Base-by-base conservation (phyloP, 2,888 invertebrate species). In the Morpho deidamia region DNA sequence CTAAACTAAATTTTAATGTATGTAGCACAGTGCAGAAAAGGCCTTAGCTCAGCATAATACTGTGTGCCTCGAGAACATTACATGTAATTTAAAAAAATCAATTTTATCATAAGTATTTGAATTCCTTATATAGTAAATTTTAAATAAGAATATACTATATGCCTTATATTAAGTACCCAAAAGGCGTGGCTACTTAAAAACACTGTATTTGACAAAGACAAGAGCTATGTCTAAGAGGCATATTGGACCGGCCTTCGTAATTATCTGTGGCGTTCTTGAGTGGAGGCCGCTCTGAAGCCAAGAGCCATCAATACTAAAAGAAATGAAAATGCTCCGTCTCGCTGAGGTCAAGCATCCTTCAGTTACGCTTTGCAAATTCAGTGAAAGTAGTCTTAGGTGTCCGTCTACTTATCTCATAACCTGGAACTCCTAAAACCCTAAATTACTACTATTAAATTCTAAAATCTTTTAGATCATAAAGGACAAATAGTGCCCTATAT, bases 171-270 rank as follows among this genome's bases (percentile, higher is more conserved):
- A 23, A 23, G 23, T 23, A 23, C 23, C 23, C 4, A 23, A 44
- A 48, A 53, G 38, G 34, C 14, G 48, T 44, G 14, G 14, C 33
- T 34, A 44, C 39, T 53, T 35, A 11, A 48, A 39, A 33, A 38
- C 14, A 48, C 34, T 40, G 33, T 12, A 48, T 48, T 48, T 41
- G 41, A 40, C 8, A 39, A 39, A 41, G 35, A 39, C 37, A 37
- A 47, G 43, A 55, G 14, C 44, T 34, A 0, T 38, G 47, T 42
- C 41, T 39, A 55, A 51, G 52, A 50, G 72, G 74, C 76, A 78
- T 81, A 79, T 81, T 74, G 57, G 51, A 72, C 51, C 54, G 66
- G 68, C 81, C 79, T 78, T 77, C 76, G 75, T 8, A 70, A 62
- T 61, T 65, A 71, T 68, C 68, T 67, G 67, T 62, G 67, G 68